Conservation (phyloP, 2,888 invertebrate species). For the Neoascia interrupta region DNA sequence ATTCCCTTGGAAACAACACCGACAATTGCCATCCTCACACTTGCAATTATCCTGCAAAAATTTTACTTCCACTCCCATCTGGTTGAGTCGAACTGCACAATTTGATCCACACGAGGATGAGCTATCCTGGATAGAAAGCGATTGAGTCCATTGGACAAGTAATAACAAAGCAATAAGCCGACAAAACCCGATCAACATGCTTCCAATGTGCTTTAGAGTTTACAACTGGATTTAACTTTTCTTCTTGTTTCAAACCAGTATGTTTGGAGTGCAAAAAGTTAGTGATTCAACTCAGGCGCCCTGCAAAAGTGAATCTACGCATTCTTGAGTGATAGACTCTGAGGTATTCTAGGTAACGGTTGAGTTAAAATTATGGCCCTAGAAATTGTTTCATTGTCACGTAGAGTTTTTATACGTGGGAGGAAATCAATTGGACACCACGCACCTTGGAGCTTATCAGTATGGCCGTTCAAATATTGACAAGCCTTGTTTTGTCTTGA, state of each 20-base stretch:
- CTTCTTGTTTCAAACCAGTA: background rate
- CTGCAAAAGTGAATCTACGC: constrained; percentile 37
- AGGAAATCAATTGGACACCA: constrained; percentile 45
- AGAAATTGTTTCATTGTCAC: constrained; percentile 59
- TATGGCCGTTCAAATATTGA: constrained; percentile 5
- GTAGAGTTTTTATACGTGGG: constrained; percentile 26
- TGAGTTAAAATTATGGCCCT: constrained; percentile 13
- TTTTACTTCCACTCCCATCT: constrained; percentile 42
- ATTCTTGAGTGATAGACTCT: constrained; percentile 36
- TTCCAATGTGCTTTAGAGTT: constrained; percentile 22
- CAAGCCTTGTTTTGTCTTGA: background rate
- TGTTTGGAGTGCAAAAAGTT: background rate
- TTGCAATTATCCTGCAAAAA: constrained; percentile 41
- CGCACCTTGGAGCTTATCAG: constrained; percentile 41
- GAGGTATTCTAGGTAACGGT: no score
- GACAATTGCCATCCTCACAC: constrained; percentile 21
- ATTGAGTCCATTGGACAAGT: constrained; percentile 14
- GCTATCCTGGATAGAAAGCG: background rate
- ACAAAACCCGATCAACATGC: constrained; percentile 34
- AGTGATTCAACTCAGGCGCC: constrained; percentile 39
- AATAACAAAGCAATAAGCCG: constrained; percentile 7
- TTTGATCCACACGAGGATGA: constrained; percentile 10
- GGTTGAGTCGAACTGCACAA: constrained; percentile 20
- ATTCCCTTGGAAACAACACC: constrained; percentile 42
- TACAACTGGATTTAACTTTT: constrained; percentile 27